These are phyloP conservation scores for Cantharis rustica DNA, from an alignment of 2,888 invertebrate genomes.

Conservation along the genomic window DNA sequence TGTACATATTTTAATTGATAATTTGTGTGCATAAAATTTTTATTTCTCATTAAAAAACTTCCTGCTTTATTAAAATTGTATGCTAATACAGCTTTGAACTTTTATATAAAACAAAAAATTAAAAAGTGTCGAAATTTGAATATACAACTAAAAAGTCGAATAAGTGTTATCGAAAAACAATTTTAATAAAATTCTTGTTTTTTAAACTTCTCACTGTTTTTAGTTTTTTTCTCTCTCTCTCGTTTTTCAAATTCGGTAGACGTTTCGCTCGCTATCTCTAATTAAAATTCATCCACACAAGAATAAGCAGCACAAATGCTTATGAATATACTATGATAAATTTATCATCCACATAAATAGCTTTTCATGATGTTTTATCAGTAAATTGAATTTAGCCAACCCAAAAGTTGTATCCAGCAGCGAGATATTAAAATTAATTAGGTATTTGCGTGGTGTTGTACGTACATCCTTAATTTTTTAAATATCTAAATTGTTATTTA, in stretches of 20 bases:
- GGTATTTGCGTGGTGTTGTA: conserved; percentile 6
- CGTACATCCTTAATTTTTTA: conserved; percentile 7
- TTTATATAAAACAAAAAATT: not conserved
- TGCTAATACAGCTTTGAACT: not conserved
- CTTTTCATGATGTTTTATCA: not conserved
- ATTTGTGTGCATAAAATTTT: not conserved
- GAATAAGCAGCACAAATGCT: not conserved
- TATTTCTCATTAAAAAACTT: not conserved
- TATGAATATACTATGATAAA: not conserved
- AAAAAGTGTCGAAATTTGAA: not conserved
- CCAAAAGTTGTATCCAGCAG: not conserved
- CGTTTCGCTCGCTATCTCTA: not conserved
- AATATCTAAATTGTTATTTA: conserved; percentile 31
- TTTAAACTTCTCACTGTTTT: not conserved
- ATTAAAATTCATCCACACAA: not conserved
- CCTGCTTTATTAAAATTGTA: not conserved
- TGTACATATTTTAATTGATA: not conserved
- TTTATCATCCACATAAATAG: not conserved
- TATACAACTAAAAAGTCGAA: not conserved
- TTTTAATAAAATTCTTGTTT: too few species aligned
- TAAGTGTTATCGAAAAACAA: not conserved
- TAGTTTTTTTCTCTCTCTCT: not conserved
- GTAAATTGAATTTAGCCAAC: not conserved
- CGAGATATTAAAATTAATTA: not conserved
- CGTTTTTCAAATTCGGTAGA: not conserved